Conservation (phyloP, 2,113 vertebrate genomes). For the Trogon melanurus region DNA sequence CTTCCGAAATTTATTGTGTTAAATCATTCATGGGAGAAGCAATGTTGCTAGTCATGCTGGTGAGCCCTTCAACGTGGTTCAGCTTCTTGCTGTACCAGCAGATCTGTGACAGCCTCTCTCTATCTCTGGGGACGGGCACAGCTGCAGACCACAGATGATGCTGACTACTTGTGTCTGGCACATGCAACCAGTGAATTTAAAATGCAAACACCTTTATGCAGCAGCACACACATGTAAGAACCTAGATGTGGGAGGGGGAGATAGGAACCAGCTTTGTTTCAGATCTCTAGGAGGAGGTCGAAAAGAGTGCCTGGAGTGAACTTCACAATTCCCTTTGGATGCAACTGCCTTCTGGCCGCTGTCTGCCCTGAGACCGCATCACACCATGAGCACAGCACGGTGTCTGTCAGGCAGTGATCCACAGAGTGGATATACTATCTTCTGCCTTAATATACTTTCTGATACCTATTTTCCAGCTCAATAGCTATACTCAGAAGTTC, state of each 20-base stretch:
- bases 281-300: not conserved
- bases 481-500: not conserved
- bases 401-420: not conserved
- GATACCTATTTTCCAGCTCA: not conserved
- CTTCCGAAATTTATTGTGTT: not conserved
- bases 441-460: not conserved
- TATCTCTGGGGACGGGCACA: not conserved
- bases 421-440: not conserved
- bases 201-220: not conserved
- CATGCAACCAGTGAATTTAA: not conserved
- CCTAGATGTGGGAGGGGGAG: not conserved
- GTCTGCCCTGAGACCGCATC: not conserved
- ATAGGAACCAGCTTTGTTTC: not conserved
- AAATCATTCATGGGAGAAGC: not conserved
- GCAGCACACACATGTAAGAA: not conserved
- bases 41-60: not conserved
- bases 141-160: not conserved
- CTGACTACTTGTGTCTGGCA: not conserved
- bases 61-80: not conserved
- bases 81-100: not conserved
- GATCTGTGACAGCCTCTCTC: not conserved
- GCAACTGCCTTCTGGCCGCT: not conserved
- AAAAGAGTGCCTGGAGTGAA: not conserved
- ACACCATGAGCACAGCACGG: fast-evolving
- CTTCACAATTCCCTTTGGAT: not conserved